Base-by-base conservation (phyloP, 1,140 invertebrate genomes). In the Homarus americanus region DNA sequence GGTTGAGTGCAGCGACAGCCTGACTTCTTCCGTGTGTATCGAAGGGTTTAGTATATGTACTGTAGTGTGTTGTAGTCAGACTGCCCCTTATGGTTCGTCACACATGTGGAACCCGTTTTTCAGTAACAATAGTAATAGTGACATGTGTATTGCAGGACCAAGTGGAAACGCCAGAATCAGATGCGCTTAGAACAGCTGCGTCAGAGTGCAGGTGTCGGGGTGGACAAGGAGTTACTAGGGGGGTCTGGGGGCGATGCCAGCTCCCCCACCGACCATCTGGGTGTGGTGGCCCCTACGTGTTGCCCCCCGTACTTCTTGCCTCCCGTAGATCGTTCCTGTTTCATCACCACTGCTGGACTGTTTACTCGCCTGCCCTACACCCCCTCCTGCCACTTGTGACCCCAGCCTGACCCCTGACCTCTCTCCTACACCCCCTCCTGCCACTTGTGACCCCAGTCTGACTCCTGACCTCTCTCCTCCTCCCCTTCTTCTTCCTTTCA, bases 111-210 rank as follows among this genome's bases (percentile, higher is more conserved):
- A n/a, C n/a, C n/a, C n/a, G n/a, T n/a, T n/a, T n/a, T n/a, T n/a
- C n/a, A n/a, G n/a, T n/a, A n/a, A n/a, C n/a, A n/a, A n/a, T n/a
- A n/a, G n/a, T n/a, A 15, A 58, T 58, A 4, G 5, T 58, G 53
- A 58, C 20, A 24, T 20, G 12, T 58, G 20, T 58, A 0, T 34
- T 38, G 80, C 93, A 98, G 98, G 94, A 98, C 98, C 73, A 98
- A 98, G 95, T 98, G 98, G 98, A 98, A 98, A 95, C 96, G 98
- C 2, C 98, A 98, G 94, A 98, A 98, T 94, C 97, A 98, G 93
- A 94, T 98, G 34, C 95, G 97, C 1, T 93, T 98, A 53, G 97
- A 98, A 93, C 97, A 98, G 93, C 94, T 98, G 0, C 96, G 97
- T 0, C 97, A 97, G 93, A 97, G 97, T 93, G 95, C 97, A 28